Evolutionary conservation across 92 coral and sea anemone genomes (phyloP).

Genomic region (Scolanthus callimorphus): DNA sequence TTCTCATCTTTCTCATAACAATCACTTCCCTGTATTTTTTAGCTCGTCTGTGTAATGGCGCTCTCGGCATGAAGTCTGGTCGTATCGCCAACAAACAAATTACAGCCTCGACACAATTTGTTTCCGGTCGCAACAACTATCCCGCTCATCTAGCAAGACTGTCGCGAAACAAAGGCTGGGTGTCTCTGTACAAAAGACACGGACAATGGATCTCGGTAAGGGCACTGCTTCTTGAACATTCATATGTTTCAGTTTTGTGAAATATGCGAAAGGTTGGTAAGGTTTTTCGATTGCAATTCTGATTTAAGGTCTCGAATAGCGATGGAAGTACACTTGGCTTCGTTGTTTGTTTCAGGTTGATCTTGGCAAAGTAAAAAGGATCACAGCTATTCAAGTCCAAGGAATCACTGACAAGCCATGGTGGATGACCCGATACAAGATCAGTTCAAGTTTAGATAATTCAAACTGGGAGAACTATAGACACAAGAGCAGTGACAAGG

Average conservation of each 20-base stretch:
- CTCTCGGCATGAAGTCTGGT: conserved; percentile 80
- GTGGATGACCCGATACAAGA: conserved; percentile 45
- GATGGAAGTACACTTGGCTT: background rate
- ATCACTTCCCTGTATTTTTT: no score
- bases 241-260: no score
- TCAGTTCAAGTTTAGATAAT: conserved; percentile 56
- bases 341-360: conserved; percentile 35
- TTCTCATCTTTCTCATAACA: no score
- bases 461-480: conserved; percentile 58
- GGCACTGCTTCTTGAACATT: no score
- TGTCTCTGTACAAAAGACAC: conserved; percentile 41
- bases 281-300: no score
- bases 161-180: conserved; percentile 60
- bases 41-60: conserved; percentile 73
- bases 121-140: conserved; percentile 22
- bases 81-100: conserved; percentile 54
- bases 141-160: conserved; percentile 64
- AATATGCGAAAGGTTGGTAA: no score
- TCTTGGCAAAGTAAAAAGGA: conserved; percentile 45
- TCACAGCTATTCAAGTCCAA: conserved; percentile 46
- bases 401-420: conserved; percentile 51
- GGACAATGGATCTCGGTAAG: conserved; percentile 38
- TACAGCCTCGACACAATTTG: conserved; percentile 44
- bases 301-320: no score
- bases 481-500: conserved; percentile 46